Conservation (phyloP, 1,140 invertebrate genomes). For the Thaumetopoea pityocampa region DNA sequence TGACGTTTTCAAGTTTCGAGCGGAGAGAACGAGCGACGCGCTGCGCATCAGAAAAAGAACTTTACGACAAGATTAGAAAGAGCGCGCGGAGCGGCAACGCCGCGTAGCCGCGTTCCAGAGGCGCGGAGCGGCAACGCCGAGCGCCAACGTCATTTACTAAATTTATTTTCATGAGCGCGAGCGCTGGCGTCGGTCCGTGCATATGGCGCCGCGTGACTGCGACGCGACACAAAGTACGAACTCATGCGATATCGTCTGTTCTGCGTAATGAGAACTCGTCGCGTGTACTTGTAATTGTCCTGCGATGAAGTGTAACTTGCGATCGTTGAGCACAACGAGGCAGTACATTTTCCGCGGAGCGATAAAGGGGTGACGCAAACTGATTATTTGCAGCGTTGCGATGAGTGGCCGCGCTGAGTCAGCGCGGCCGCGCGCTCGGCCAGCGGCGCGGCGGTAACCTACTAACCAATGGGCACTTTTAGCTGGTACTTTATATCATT, state of each 20-base stretch:
- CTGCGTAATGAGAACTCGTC: slow-evolving; percentile 38
- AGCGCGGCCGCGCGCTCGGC: slow-evolving; percentile 26
- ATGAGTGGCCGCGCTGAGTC: slow-evolving; percentile 67
- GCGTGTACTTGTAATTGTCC: slow-evolving; percentile 35
- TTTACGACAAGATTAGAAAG: slow-evolving; percentile 76
- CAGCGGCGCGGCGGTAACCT: neutral
- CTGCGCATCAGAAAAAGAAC: slow-evolving; percentile 74
- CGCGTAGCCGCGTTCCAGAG: slow-evolving; percentile 65
- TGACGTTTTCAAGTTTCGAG: slow-evolving; percentile 68
- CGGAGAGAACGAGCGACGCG: slow-evolving; percentile 67
- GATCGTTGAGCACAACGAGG: slow-evolving; percentile 40
- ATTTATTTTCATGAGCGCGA: slow-evolving; percentile 74
- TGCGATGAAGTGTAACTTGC: slow-evolving; percentile 30
- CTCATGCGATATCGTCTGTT: slow-evolving; percentile 40
- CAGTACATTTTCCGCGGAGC: slow-evolving; percentile 51
- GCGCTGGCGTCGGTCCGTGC: slow-evolving; percentile 59
- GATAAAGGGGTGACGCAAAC: slow-evolving; percentile 71
- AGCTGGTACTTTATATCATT: no score
- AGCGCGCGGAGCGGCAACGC: slow-evolving; percentile 67
- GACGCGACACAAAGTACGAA: no score
- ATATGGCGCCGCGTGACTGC: slow-evolving; percentile 47
- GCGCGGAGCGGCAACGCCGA: slow-evolving; percentile 60
- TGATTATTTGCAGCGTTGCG: slow-evolving; percentile 69
- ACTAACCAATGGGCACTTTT: no score
- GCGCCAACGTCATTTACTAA: slow-evolving; percentile 72